These are phyloP conservation scores for Drosophila grimshawi DNA, from an alignment of 1,140 invertebrate genomes.

Conservation along the genomic window DNA sequence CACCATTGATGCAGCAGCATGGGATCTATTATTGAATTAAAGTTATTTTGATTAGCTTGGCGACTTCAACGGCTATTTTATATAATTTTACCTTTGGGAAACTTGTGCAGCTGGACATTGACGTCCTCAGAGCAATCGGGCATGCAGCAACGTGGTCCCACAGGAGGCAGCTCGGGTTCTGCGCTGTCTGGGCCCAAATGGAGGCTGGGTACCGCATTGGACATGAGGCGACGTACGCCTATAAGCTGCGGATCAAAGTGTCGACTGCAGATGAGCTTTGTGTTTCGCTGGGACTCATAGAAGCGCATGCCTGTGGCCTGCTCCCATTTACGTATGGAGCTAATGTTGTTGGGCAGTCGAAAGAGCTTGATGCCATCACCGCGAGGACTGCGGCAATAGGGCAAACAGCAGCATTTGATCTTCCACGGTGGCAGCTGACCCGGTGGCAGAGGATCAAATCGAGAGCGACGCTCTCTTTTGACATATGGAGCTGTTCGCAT, in stretches of 20 bases:
- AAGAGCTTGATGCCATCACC: slow-evolving; percentile 73
- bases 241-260: slow-evolving; percentile 70
- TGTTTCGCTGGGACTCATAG: slow-evolving; percentile 69
- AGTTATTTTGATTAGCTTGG: no score
- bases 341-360: slow-evolving; percentile 59
- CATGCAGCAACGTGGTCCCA: slow-evolving; percentile 50
- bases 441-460: slow-evolving; percentile 29
- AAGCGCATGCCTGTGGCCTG: slow-evolving; percentile 65
- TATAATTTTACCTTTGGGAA: slow-evolving; percentile 60
- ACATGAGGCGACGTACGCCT: slow-evolving; percentile 65
- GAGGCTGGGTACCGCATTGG: slow-evolving; percentile 63
- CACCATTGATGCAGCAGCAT: slow-evolving; percentile 60
- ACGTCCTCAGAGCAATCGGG: slow-evolving; percentile 43
- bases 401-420: slow-evolving; percentile 67
- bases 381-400: slow-evolving; percentile 62
- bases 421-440: slow-evolving; percentile 54
- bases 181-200: slow-evolving; percentile 35
- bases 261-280: slow-evolving; percentile 68
- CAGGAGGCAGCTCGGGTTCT: not conserved
- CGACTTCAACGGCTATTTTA: not conserved
- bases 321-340: slow-evolving; percentile 65
- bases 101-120: slow-evolving; percentile 51
- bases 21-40: slow-evolving; percentile 35
- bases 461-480: slow-evolving; percentile 44
- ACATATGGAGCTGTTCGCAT: slow-evolving; percentile 2